phyloP scores from a whole-genome alignment of 2,888 invertebrate genomes.

The Lingula anatina region DNA sequence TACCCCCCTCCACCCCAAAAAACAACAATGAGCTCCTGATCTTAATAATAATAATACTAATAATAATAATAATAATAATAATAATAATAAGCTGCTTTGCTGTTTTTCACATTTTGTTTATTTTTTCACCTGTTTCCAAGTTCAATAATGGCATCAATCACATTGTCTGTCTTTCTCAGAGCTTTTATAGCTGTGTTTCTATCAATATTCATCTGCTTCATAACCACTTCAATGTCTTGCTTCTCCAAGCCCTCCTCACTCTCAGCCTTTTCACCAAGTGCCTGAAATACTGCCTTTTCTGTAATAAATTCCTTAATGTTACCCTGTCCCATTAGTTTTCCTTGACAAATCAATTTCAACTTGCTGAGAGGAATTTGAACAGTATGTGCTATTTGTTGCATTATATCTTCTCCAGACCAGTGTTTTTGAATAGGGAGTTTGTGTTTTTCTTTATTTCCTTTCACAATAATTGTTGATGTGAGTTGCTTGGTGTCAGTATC shows the following conservation, averaged over 20 bases:
- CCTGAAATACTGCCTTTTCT: conserved; percentile 11
- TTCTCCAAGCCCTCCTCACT: conserved; percentile 8
- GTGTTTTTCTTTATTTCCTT: too few relatives aligned
- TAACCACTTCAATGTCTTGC: conserved; percentile 12
- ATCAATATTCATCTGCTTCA: conserved; percentile 11
- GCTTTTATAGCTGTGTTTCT: conserved; percentile 12
- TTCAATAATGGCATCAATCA: conserved; percentile 15
- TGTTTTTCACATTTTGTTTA: too few relatives aligned
- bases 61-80: too few relatives aligned
- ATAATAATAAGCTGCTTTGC: too few relatives aligned
- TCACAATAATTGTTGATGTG: too few relatives aligned
- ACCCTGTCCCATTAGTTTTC: conserved; percentile 5
- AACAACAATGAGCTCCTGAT: too few relatives aligned
- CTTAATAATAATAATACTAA: too few relatives aligned
- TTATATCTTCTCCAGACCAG: too few relatives aligned
- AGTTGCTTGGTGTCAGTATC: too few relatives aligned
- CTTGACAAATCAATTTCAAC: conserved; percentile 14
- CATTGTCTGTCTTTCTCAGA: conserved; percentile 4
- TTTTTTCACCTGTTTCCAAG: too few relatives aligned
- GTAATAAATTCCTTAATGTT: conserved; percentile 4
- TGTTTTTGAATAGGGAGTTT: too few relatives aligned
- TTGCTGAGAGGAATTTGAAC: conserved; percentile 11
- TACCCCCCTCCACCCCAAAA: too few relatives aligned
- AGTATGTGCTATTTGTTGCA: conserved; percentile 6
- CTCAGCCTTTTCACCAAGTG: conserved; percentile 13